phyloP scores from a whole-genome alignment of 2,888 invertebrate species.

The Anaspis maculata region DNA sequence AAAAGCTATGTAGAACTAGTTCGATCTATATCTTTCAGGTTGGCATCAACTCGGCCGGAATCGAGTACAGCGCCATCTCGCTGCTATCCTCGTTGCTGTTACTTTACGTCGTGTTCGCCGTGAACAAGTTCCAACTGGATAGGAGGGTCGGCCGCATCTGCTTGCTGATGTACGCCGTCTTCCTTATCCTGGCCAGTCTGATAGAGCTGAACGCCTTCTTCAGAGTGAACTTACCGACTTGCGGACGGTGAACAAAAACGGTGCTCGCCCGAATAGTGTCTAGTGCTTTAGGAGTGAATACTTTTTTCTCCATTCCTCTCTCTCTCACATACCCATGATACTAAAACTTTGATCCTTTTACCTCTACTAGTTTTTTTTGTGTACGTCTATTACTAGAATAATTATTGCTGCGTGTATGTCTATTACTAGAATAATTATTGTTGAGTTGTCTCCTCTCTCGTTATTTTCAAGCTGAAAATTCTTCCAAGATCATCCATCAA shows the following conservation, averaged over 20 bases:
- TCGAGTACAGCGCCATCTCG: conserved; percentile 86
- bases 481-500: too few species aligned
- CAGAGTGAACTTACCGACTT: conserved; percentile 81
- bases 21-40: conserved; percentile 44
- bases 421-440: too few species aligned
- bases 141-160: conserved; percentile 78
- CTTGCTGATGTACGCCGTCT: conserved; percentile 78
- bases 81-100: conserved; percentile 77
- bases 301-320: too few species aligned
- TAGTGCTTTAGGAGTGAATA: conserved; percentile 3
- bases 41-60: conserved; percentile 81
- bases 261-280: too few species aligned
- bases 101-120: conserved; percentile 74
- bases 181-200: conserved; percentile 78
- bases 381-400: too few species aligned
- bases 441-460: too few species aligned
- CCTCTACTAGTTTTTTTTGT: too few species aligned
- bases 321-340: too few species aligned
- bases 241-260: conserved; percentile 52
- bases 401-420: too few species aligned
- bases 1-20: background rate
- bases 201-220: conserved; percentile 92
- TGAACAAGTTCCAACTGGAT: conserved; percentile 82
- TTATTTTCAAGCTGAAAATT: too few species aligned
- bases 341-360: too few species aligned